Base-by-base conservation (phyloP, 1,140 invertebrate genomes). In the Idris sp. region DNA sequence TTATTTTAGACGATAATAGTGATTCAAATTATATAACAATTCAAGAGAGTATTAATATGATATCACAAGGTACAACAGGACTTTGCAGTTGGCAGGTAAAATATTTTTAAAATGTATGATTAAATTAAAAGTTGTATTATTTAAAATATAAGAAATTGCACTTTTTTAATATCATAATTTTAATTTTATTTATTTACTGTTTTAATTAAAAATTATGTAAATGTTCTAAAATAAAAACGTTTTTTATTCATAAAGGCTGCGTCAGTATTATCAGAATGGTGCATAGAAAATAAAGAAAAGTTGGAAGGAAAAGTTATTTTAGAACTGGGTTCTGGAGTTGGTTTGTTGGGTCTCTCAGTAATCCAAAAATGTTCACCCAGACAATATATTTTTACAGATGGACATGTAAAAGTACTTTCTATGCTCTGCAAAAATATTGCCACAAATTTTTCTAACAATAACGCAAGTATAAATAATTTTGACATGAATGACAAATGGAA, bases 311-410 rank as follows among this genome's bases (percentile, higher is more conserved):
- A 89, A 84, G 79, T 51, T 40, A 58, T 91, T n/a, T 48, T 91
- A 6, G 90, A 91, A 83, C 80, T 91, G 44, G 90, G 90, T 44
- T 89, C 89, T 18, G 90, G 90, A 35, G 81, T 89, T 41, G 90
- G 90, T 36, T 81, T 91, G 43, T 84, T 88, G 19, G 90, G 90
- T 31, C 68, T 91, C n/a, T 79, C 82, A 5, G 62, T 89, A 36
- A 78, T 86, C 19, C 77, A 83, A 19, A 76, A 78, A 36, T 90
- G 89, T 68, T 69, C 71, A 10, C 87, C 89, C n/a, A 84, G 83
- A 56, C 67, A 79, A 38, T 89, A 89, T 41, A 83, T 84, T 76
- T 89, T 91, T 22, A 88, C 88, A 0, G 90, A 91, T 74, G 89
- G 87, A 79, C 89, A 91, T 73, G 56, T 79, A 9, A 69, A 68